Percentiles rank a stretch among this genome's conserved stretches.
Conservation (phyloP, 37 sponge, comb jelly and placozoan genomes). For the Corticium candelabrum region DNA sequence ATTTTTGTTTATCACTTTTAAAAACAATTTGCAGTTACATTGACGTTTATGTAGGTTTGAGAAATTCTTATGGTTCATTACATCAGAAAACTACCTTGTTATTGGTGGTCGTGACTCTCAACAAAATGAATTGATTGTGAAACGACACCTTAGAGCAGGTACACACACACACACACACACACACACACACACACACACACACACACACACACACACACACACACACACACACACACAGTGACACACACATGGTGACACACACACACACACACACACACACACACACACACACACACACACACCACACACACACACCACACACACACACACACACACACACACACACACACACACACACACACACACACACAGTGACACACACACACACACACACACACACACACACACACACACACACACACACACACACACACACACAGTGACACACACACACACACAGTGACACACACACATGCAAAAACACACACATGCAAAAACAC, state of each 20-base stretch:
- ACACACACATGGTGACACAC: too few relatives aligned
- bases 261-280: not conserved
- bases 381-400: conserved; percentile 5
- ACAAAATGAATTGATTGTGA: conserved; percentile 93
- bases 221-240: not conserved
- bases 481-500: too few relatives aligned
- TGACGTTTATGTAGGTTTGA: conserved; percentile 65
- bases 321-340: conserved; percentile 5
- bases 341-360: conserved; percentile 5
- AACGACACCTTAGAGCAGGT: conserved; percentile 77
- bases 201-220: not conserved
- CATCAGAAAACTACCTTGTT: conserved; percentile 87
- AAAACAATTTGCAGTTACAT: not conserved
- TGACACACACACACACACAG: not conserved
- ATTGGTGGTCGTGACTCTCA: conserved; percentile 95
- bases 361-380: not conserved
- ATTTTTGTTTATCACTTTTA: not conserved
- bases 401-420: conserved; percentile 5
- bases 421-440: conserved; percentile 1
- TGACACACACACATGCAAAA: not conserved
- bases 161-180: not conserved
- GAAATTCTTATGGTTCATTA: conserved; percentile 96
- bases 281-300: not conserved
- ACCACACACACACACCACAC: too few relatives aligned
- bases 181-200: not conserved